These are phyloP conservation scores for Acropternis orthonyx DNA, from an alignment of 2,797 vertebrate genomes.

Conservation along the genomic window DNA sequence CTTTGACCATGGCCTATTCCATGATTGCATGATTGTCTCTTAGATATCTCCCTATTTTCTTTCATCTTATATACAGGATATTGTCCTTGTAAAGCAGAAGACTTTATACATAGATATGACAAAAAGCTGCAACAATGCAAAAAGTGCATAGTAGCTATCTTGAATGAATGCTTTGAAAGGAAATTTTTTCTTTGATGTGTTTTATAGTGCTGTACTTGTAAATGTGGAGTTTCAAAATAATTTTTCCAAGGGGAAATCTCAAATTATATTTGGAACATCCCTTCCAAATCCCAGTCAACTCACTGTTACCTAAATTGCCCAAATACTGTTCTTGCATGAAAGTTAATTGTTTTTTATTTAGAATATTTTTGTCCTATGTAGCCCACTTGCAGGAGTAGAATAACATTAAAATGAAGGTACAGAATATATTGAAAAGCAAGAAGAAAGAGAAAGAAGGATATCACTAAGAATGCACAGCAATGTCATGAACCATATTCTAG, in stretches of 20 bases:
- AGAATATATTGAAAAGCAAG: not conserved
- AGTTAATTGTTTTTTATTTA: conserved; percentile 10
- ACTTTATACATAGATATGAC: not conserved
- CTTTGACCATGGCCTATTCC: not conserved
- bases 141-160: not conserved
- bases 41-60: not conserved
- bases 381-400: not conserved
- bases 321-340: not conserved
- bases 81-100: not conserved
- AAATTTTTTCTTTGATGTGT: not conserved
- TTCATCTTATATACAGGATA: not conserved
- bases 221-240: not conserved
- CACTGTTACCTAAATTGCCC: not conserved
- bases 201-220: not conserved
- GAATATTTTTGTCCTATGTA: not conserved
- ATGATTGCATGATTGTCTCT: not conserved
- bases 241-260: not conserved
- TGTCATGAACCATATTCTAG: not conserved
- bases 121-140: not conserved
- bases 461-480: not conserved
- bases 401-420: not conserved
- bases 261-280: not conserved
- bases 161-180: not conserved
- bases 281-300: not conserved
- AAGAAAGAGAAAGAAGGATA: not conserved